Base-by-base conservation (phyloP, 2,113 vertebrate genomes). In the Pelecanoides urinatrix region DNA sequence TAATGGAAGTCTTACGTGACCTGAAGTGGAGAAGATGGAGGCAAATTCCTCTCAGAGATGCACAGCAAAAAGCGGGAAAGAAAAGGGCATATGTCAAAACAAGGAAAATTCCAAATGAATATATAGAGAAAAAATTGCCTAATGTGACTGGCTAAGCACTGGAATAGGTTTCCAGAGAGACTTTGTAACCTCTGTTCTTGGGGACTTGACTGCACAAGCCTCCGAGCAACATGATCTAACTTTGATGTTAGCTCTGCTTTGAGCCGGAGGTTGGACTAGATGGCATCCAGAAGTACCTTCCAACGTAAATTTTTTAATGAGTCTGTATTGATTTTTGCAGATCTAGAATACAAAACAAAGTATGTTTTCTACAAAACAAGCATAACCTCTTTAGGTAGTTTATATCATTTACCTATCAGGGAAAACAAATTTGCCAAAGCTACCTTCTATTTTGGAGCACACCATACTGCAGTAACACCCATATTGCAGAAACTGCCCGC, bases 1-100 rank as follows among this genome's bases (percentile, higher is more conserved):
- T 56, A 6, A 6, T 6, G 32, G 25, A 10, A 27, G 42, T 11
- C 12, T 44, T 17, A 1, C 1, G 1, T 32, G 49, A 15, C 9
- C 27, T 29, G 4, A n/a, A 20, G 38, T 6, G 21, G 32, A 21
- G 63, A n/a, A 40, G 25, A 30, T 16, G 29, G 32, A 55, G 16
- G 8, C 9, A 30, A 19, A 47, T 52, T 34, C 14, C 52, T n/a
- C 40, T n/a, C 32, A 27, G n/a, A 80, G 36, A 5, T 16, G 21
- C 29, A 5, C 29, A 20, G 30, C 30, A 38, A 34, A 50, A 42
- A 36, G 36, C 0, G 0, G 14, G 16, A 40, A 80, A 11, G 38
- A 30, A 40, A 23, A 26, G 18, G 32, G 27, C 10, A 12, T 3
- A 0, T 30, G n/a, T 19, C 16, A 36, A 62, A 63, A 7, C 12